A percentile compares a stretch with the other conserved stretches of the same genome.
Conservation (phyloP, 2,888 invertebrate species). For the Acheta domesticus region DNA sequence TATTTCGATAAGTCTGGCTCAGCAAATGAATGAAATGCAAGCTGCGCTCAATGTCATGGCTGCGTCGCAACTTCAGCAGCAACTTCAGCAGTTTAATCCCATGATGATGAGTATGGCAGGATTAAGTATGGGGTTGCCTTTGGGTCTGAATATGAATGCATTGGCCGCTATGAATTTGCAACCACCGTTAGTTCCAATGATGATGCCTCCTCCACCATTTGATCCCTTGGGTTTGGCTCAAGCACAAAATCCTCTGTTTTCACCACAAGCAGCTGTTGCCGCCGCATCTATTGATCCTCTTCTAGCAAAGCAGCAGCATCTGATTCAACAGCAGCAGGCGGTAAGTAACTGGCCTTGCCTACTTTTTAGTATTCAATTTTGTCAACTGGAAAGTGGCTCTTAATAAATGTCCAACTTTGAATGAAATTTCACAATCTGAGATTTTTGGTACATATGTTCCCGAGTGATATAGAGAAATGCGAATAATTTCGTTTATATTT, state of each 20-base stretch:
- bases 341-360: constrained; percentile 45
- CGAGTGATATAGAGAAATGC: too few species aligned
- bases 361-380: too few species aligned
- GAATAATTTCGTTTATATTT: too few species aligned
- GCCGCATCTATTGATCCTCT: constrained; percentile 50
- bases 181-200: constrained; percentile 84
- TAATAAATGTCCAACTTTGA: too few species aligned
- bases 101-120: constrained; percentile 87
- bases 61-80: constrained; percentile 70
- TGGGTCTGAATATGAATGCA: constrained; percentile 75
- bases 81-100: constrained; percentile 78
- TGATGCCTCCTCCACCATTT: constrained; percentile 82
- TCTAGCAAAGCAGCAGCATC: constrained; percentile 68
- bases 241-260: constrained; percentile 38
- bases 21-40: constrained; percentile 80
- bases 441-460: too few species aligned
- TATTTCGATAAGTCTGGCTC: constrained; percentile 56
- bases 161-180: constrained; percentile 93
- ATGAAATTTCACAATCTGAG: too few species aligned
- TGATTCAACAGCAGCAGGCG: constrained; percentile 64
- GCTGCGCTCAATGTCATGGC: constrained; percentile 77
- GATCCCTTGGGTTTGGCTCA: constrained; percentile 51
- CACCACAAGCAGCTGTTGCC: constrained; percentile 45
- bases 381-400: too few species aligned
- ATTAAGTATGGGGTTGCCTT: constrained; percentile 65